Evolutionary conservation across 2,888 invertebrate species (phyloP), one percentile per base, ranked within the genome.

Genomic region (Allygus modestus): DNA sequence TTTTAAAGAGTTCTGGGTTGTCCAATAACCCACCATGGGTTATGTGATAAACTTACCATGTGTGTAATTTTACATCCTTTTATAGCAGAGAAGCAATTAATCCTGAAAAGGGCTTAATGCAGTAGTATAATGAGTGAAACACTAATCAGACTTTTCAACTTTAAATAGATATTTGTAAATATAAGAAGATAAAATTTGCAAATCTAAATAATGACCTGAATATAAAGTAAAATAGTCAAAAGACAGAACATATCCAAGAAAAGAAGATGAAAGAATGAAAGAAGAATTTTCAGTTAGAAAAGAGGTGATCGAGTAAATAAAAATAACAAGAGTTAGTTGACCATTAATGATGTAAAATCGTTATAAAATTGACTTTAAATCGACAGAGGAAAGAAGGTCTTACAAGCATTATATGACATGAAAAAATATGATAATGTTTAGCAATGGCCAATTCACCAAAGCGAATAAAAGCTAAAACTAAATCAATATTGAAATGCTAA

Each of bases 381-480:
- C 15, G 65, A 65, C 26, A 65, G 65, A 65, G 65, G 17, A 65
- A 65, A 28, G 28, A 65, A 65, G 65, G 26, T 9, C 31, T 65
- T 15, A 65, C 7, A 28, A 65, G 65, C 65, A 28, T 65, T 2
- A 58, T 51, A 58, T 65, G 31, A 65, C 2, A 65, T 20, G 31
- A 28, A 23, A 65, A 65, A 65, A 65, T 31, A 65, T 26, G n/a
- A 31, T 12, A 17, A 51, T 11, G 12, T n/a, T 7, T n/a, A n/a
- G 5, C 20, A 23, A 46, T 46, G 46, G 5, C 23, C 23, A 58
- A 20, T 20, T 58, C 58, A 58, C 2, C 58, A 46, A 46, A 37
- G 37, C 37, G 9, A 9, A 37, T 37, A 9, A 37, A 37, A 46
- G 1, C n/a, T n/a, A n/a, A 46, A 12, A 17, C 46, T 46, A 17